A percentile compares a stretch with the other conserved stretches of the same genome.
phyloP scores from a whole-genome alignment of 2,888 invertebrate species.

The Galerucella nymphaeae region DNA sequence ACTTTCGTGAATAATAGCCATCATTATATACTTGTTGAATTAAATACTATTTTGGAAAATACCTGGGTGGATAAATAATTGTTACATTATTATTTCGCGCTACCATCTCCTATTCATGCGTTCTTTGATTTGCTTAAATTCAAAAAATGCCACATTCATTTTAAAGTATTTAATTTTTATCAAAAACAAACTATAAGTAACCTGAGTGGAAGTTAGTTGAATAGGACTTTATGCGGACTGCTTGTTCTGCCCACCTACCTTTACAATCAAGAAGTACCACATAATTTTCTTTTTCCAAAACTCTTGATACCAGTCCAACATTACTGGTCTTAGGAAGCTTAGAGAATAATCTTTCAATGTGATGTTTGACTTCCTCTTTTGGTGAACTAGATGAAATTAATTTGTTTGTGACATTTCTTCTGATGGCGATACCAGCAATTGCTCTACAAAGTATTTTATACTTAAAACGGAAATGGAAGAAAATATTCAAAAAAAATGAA shows the following conservation, averaged over 20 bases:
- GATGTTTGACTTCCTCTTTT: conserved; percentile 73
- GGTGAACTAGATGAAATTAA: conserved; percentile 72
- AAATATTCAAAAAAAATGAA: not conserved
- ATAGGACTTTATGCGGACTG: no score
- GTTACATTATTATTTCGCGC: no score
- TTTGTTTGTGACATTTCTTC: conserved; percentile 75
- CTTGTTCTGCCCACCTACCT: conserved; percentile 29
- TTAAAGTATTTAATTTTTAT: no score
- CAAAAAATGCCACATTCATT: no score
- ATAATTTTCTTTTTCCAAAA: conserved; percentile 83
- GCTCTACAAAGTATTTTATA: conserved; percentile 60
- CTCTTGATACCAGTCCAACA: conserved; percentile 80
- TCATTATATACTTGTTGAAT: no score
- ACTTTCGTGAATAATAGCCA: no score
- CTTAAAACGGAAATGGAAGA: not conserved
- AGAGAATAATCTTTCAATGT: conserved; percentile 78
- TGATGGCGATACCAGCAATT: conserved; percentile 76
- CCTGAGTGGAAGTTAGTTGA: no score
- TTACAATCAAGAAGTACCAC: conserved; percentile 73
- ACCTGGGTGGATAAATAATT: no score
- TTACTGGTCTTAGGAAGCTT: conserved; percentile 74
- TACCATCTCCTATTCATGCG: no score
- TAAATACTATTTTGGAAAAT: no score
- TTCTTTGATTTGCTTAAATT: no score
- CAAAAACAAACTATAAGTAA: no score